A percentile compares a stretch with the other conserved stretches of the same genome.
Evolutionary conservation across 2,888 invertebrate genomes (phyloP).

Genomic region (Amaurobius ferox): DNA sequence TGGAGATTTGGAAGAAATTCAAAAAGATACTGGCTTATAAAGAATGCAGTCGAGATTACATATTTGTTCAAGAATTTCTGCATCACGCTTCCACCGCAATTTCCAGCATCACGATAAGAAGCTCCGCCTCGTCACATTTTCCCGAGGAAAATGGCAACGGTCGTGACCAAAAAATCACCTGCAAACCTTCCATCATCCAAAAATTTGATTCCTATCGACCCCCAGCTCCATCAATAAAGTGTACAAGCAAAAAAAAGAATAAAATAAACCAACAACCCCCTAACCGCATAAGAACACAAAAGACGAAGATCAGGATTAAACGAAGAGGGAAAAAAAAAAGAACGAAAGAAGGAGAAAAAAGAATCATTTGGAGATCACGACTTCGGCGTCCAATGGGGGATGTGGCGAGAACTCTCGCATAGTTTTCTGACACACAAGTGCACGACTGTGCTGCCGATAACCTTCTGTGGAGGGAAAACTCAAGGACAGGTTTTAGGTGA

Average conservation of each 20-base stretch:
- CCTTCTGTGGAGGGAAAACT: too few relatives aligned
- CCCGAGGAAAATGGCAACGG: not conserved
- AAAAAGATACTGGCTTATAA: too few relatives aligned
- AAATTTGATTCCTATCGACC: not conserved
- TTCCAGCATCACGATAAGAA: not conserved
- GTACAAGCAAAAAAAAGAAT: too few relatives aligned
- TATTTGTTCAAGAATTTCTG: not conserved
- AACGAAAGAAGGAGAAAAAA: not conserved
- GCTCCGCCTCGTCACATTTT: not conserved
- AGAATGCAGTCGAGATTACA: too few relatives aligned
- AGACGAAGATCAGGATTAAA: not conserved
- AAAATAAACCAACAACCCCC: not conserved
- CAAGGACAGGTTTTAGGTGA: too few relatives aligned
- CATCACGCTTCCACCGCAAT: not conserved
- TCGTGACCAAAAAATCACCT: conserved; percentile 8
- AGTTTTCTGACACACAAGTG: too few relatives aligned
- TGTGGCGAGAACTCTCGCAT: too few relatives aligned
- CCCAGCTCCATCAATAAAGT: not conserved
- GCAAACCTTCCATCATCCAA: not conserved
- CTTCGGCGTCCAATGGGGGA: too few relatives aligned
- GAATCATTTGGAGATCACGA: not conserved
- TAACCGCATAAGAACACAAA: conserved; percentile 4
- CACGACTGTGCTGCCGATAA: too few relatives aligned
- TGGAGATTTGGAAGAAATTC: too few relatives aligned
- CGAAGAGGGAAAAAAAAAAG: not conserved